Evolutionary conservation across 1,140 invertebrate genomes (phyloP).

Genomic region (Euura saliciscinereae): DNA sequence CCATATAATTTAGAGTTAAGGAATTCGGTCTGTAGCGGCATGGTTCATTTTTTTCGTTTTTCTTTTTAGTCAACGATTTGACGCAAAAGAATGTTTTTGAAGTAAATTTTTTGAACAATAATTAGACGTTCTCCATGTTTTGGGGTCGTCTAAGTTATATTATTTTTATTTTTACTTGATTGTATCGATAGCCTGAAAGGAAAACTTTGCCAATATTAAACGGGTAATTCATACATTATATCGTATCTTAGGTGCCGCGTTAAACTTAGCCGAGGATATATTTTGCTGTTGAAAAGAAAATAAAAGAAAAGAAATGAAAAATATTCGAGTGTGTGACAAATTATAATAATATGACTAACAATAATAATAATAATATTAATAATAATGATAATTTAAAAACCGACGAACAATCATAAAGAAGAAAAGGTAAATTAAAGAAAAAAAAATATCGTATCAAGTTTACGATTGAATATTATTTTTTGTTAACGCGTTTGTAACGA

Average conservation of each 20-base stretch:
- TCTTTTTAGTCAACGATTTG: too few species aligned
- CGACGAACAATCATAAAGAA: not conserved
- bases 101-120: not conserved
- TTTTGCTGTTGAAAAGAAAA: too few species aligned
- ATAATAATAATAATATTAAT: not conserved
- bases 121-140: not conserved
- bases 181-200: too few species aligned
- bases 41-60: not conserved
- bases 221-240: not conserved
- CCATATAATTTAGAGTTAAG: constrained; percentile 1
- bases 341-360: not conserved
- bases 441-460: not conserved
- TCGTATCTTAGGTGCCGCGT: not conserved
- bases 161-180: too few species aligned
- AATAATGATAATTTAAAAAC: not conserved
- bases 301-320: too few species aligned
- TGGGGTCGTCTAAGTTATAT: too few species aligned
- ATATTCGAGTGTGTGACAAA: not conserved
- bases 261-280: not conserved
- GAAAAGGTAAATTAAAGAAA: not conserved
- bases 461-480: not conserved
- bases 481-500: not conserved
- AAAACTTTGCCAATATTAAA: not conserved
- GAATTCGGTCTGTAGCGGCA: not conserved
- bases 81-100: too few species aligned